phyloP scores from a whole-genome alignment of 2,113 vertebrate genomes.

The Crotalus viridis region DNA sequence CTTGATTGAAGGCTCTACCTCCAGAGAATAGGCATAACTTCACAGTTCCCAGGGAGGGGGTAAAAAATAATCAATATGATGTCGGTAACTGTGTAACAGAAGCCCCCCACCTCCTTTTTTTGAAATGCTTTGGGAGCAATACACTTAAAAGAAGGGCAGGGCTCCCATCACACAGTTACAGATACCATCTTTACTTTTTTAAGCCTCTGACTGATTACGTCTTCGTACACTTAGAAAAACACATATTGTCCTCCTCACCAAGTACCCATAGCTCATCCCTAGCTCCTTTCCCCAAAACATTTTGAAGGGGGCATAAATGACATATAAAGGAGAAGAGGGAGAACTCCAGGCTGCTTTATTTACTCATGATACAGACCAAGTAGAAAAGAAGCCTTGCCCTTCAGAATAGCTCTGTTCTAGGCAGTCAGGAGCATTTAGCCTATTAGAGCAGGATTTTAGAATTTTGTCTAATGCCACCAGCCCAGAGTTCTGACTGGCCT shows the following conservation, averaged over 20 bases:
- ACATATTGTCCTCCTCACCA: background rate
- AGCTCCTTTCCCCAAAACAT: background rate
- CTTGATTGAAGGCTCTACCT: background rate
- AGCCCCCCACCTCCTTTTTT: background rate
- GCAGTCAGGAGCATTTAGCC: background rate
- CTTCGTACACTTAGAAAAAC: background rate
- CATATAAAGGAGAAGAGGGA: conserved; percentile 1
- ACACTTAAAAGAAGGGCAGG: background rate
- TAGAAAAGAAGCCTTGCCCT: background rate
- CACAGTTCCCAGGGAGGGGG: background rate
- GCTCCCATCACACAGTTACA: background rate
- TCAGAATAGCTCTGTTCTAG: background rate
- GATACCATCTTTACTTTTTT: background rate
- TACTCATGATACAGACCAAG: background rate
- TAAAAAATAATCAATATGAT: background rate
- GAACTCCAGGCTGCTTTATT: background rate
- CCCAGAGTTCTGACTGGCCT: background rate
- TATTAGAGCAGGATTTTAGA: background rate
- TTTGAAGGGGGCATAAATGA: background rate
- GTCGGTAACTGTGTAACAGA: background rate
- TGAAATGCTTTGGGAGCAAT: background rate
- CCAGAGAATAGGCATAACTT: background rate
- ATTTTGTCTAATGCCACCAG: background rate
- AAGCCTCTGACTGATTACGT: background rate
- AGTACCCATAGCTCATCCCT: background rate